Conservation (phyloP, 2,113 vertebrate species). For the Anthoscopus minutus region DNA sequence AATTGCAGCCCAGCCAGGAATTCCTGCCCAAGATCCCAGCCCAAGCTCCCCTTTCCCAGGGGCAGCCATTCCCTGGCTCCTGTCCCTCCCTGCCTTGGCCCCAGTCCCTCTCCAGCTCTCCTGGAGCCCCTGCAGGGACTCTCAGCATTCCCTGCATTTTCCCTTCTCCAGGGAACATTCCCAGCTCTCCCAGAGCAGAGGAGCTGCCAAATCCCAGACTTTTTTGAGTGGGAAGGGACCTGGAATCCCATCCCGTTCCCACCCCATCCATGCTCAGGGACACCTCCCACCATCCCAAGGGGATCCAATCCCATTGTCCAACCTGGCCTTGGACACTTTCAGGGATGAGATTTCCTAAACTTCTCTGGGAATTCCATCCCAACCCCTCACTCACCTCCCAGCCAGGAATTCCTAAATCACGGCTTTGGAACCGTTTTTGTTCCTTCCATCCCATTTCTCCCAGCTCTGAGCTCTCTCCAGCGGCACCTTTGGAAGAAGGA, state of each 20-base stretch:
- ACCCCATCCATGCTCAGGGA: accelerated
- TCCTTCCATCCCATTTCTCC: background rate
- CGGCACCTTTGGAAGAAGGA: background rate
- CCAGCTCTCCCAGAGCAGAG: background rate
- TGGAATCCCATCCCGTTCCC: background rate
- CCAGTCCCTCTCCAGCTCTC: background rate
- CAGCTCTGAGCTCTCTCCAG: accelerated
- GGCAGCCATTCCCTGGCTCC: background rate
- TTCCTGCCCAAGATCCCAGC: background rate
- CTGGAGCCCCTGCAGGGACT: background rate
- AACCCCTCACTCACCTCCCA: background rate
- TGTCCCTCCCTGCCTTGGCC: background rate
- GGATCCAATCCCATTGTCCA: accelerated
- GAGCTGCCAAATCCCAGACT: no score
- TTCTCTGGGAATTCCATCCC: background rate
- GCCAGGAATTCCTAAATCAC: accelerated
- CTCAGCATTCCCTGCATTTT: background rate
- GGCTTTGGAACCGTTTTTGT: accelerated
- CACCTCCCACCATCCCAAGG: accelerated
- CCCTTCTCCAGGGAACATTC: background rate
- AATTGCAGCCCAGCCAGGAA: background rate
- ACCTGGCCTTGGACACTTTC: background rate
- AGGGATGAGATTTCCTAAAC: background rate
- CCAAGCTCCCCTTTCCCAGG: background rate
- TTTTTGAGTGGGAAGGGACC: no score